These are phyloP conservation scores for Schizothorax lantsangensis DNA, from an alignment of 2,797 vertebrate species.

Conservation along the genomic window DNA sequence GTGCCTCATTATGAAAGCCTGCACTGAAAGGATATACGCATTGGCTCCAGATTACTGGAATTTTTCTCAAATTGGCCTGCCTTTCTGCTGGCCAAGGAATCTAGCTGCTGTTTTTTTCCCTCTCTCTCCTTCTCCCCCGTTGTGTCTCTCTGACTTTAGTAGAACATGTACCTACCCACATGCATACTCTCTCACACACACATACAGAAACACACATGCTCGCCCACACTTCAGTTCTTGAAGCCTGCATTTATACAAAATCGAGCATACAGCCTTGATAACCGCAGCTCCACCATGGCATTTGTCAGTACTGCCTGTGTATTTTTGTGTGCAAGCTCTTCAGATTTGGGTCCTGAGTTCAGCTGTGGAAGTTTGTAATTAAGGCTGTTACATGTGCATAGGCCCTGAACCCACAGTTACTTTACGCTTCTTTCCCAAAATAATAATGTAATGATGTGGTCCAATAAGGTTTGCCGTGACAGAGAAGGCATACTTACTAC, in stretches of 20 bases:
- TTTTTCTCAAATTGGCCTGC: conserved; percentile 69
- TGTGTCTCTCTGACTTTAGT: conserved; percentile 57
- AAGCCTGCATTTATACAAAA: conserved; percentile 68
- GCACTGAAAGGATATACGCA: conserved; percentile 68
- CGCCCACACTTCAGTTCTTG: conserved; percentile 55
- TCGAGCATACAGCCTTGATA: conserved; percentile 61
- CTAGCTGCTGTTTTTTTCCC: conserved; percentile 55
- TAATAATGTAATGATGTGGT: conserved; percentile 61
- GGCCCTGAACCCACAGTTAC: conserved; percentile 76
- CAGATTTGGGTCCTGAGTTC: conserved; percentile 70
- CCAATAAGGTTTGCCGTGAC: conserved; percentile 35
- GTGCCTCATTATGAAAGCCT: conserved; percentile 62
- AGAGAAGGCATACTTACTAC: conserved; percentile 35
- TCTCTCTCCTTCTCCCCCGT: conserved; percentile 2
- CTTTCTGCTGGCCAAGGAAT: conserved; percentile 57
- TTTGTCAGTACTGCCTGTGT: conserved; percentile 62
- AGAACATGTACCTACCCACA: conserved; percentile 56
- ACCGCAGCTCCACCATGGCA: conserved; percentile 57
- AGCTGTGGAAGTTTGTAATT: conserved; percentile 77
- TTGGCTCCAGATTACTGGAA: conserved; percentile 69
- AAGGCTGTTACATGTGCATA: conserved; percentile 72
- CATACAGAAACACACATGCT: conserved; percentile 55
- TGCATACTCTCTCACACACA: conserved; percentile 49
- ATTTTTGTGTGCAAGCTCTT: conserved; percentile 69
- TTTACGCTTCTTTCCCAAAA: conserved; percentile 65